A percentile compares a stretch with the other conserved stretches of the same genome.
Evolutionary conservation across 2,113 vertebrate species (phyloP).

Genomic region (Perca fluviatilis): DNA sequence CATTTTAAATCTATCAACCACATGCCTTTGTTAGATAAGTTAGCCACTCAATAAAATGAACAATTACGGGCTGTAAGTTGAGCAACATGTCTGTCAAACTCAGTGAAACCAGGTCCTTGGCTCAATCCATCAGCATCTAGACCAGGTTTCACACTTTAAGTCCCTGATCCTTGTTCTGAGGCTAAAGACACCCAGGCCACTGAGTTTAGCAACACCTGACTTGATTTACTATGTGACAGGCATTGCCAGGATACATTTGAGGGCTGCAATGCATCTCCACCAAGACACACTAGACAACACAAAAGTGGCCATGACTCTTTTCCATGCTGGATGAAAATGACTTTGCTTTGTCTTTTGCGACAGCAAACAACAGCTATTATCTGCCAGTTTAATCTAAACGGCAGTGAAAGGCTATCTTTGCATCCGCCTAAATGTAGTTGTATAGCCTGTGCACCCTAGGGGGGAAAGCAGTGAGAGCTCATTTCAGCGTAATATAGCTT

Average conservation of each 20-base stretch:
- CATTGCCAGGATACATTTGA: neutral
- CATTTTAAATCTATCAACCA: neutral
- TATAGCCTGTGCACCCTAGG: conserved; percentile 21
- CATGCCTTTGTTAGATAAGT: neutral
- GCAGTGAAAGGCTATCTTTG: conserved; percentile 40
- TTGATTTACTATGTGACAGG: neutral
- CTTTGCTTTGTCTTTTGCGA: neutral
- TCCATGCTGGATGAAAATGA: neutral
- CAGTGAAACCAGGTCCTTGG: conserved; percentile 47
- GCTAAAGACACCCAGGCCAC: conserved; percentile 21
- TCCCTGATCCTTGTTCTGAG: conserved; percentile 29
- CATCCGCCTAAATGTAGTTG: conserved; percentile 39
- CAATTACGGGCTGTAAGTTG: conserved; percentile 25
- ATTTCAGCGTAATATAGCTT: conserved; percentile 71
- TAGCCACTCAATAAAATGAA: conserved; percentile 25
- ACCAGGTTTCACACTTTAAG: conserved; percentile 57
- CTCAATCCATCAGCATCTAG: conserved; percentile 57
- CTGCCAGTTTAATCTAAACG: conserved; percentile 32
- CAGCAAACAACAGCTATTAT: conserved; percentile 27
- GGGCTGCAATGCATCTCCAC: neutral
- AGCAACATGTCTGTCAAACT: conserved; percentile 54
- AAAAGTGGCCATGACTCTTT: neutral
- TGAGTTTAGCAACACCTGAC: conserved; percentile 14
- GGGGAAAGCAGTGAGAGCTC: conserved; percentile 53
- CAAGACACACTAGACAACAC: neutral